Percentiles rank a stretch among this genome's conserved stretches.
phyloP scores from a whole-genome alignment of 1,140 invertebrate genomes.

The Bombus balteatus region DNA sequence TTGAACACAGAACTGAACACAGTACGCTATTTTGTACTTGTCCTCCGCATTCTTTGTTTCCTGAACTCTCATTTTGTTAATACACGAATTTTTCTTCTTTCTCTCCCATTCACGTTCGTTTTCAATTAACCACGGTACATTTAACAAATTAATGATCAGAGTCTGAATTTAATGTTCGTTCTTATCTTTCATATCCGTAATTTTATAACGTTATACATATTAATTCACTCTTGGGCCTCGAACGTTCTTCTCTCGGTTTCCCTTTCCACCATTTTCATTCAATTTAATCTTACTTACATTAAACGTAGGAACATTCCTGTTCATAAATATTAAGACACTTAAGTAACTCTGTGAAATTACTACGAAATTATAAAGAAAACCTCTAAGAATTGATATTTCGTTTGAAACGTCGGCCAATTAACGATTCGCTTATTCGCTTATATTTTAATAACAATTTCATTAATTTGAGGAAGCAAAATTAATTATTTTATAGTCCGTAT shows the following conservation, averaged over 20 bases:
- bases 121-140: not conserved
- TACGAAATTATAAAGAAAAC: not conserved
- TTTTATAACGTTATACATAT: not conserved
- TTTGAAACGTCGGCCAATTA: not conserved
- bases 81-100: not conserved
- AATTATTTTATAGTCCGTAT: not conserved
- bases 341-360: no score
- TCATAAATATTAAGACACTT: not conserved
- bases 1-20: not conserved
- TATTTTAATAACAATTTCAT: not conserved
- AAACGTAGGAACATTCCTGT: not conserved
- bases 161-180: not conserved
- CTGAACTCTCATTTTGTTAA: not conserved
- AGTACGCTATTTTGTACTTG: not conserved
- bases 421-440: not conserved
- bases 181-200: not conserved
- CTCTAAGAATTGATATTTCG: not conserved
- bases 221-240: not conserved
- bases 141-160: not conserved
- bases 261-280: not conserved
- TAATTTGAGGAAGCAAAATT: not conserved
- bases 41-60: conserved; percentile 22
- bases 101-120: not conserved
- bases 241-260: not conserved
- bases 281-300: not conserved